A percentile compares a stretch with the other conserved stretches of the same genome.
phyloP scores from a whole-genome alignment of 2,888 invertebrate species.

The Drosophila vallismaia region DNA sequence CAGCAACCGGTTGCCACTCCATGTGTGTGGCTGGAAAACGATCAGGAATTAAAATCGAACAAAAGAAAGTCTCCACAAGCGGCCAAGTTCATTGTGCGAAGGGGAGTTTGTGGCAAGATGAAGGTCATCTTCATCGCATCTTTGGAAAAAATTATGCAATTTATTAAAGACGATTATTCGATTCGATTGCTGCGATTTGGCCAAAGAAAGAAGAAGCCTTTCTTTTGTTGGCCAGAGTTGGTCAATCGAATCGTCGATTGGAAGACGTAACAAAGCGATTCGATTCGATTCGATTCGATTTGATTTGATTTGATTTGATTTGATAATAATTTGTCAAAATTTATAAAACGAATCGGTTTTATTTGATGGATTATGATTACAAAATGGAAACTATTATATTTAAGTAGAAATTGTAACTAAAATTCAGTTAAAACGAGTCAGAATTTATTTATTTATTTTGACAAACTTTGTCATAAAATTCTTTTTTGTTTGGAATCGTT shows the following conservation, averaged over 20 bases:
- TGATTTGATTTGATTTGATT: neutral
- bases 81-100: slow-evolving; percentile 70
- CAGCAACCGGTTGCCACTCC: slow-evolving; percentile 17
- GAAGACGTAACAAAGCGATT: slow-evolving; percentile 17
- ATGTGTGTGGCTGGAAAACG: slow-evolving; percentile 49
- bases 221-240: slow-evolving; percentile 20
- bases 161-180: slow-evolving; percentile 6
- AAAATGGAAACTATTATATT: too few relatives aligned
- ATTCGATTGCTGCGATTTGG: slow-evolving; percentile 4
- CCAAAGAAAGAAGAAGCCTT: slow-evolving; percentile 36
- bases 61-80: slow-evolving; percentile 65
- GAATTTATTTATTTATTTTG: too few relatives aligned
- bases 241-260: slow-evolving; percentile 25
- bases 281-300: slow-evolving; percentile 5
- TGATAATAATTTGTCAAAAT: slow-evolving; percentile 23
- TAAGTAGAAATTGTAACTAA: too few relatives aligned
- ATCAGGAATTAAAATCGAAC: slow-evolving; percentile 50
- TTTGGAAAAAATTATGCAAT: slow-evolving; percentile 38
- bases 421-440: too few relatives aligned
- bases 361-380: too few relatives aligned
- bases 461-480: neutral
- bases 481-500: slow-evolving; percentile 7
- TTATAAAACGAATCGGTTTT: neutral
- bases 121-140: slow-evolving; percentile 28
- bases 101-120: slow-evolving; percentile 18